These are phyloP conservation scores for Plectropomus leopardus DNA, from an alignment of 2,113 vertebrate genomes.

Conservation along the genomic window DNA sequence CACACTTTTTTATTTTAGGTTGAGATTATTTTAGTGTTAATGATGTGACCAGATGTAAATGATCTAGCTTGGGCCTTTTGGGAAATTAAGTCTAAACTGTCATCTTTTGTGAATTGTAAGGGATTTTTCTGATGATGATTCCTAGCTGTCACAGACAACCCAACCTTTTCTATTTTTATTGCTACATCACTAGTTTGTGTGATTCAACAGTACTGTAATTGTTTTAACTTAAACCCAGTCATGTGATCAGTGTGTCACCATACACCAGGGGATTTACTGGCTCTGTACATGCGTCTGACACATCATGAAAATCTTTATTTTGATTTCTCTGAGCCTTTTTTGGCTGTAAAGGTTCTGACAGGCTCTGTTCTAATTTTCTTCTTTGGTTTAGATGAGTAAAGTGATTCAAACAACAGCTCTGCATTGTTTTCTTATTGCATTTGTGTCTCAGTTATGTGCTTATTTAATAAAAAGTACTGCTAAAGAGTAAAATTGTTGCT, in stretches of 20 bases:
- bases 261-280: constrained; percentile 1
- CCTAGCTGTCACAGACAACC: not conserved
- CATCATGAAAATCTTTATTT: not conserved
- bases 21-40: not conserved
- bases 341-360: too few species aligned
- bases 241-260: constrained; percentile 16
- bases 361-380: not conserved
- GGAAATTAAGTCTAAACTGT: not conserved
- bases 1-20: not conserved
- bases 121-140: not conserved
- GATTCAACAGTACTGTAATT: constrained; percentile 15
- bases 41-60: not conserved
- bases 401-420: not conserved
- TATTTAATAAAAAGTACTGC: too few species aligned
- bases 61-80: not conserved
- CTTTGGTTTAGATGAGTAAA: not conserved
- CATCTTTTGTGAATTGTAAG: not conserved
- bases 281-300: not conserved
- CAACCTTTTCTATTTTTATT: not conserved
- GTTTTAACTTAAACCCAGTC: not conserved
- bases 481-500: not conserved
- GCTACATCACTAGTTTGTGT: not conserved
- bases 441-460: not conserved
- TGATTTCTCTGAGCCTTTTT: not conserved
- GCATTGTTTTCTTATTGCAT: not conserved